phyloP scores from a whole-genome alignment of 2,888 invertebrate species.

The Mechanitis messenoides region DNA sequence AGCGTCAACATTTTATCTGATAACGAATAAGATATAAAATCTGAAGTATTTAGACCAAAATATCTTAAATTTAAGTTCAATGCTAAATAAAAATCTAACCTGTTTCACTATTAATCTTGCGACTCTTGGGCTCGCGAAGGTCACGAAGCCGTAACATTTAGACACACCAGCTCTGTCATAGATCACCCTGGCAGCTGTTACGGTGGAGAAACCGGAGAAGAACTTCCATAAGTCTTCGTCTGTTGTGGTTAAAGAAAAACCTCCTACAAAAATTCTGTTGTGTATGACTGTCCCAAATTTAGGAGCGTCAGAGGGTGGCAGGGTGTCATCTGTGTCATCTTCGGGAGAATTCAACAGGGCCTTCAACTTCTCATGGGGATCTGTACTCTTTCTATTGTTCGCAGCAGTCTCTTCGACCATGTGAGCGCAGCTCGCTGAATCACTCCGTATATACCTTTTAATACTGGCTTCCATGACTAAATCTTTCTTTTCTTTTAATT shows the following conservation, averaged over 20 bases:
- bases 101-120: constrained; percentile 72
- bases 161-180: constrained; percentile 96
- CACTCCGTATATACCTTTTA: constrained; percentile 69
- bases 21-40: constrained; percentile 22
- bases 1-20: constrained; percentile 7
- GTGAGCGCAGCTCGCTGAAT: constrained; percentile 69
- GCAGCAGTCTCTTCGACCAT: constrained; percentile 67
- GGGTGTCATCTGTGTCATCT: constrained; percentile 64
- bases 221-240: constrained; percentile 94
- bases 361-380: constrained; percentile 69
- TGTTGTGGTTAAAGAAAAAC: constrained; percentile 94
- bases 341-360: constrained; percentile 66
- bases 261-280: constrained; percentile 97
- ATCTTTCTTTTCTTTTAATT: constrained; percentile 39
- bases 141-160: constrained; percentile 93
- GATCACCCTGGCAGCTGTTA: constrained; percentile 95
- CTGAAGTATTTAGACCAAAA: constrained; percentile 7
- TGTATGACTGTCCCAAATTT: constrained; percentile 91
- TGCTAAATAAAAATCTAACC: constrained; percentile 44
- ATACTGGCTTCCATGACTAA: constrained; percentile 59
- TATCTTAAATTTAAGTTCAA: constrained; percentile 19
- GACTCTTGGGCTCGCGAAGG: constrained; percentile 74
- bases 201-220: constrained; percentile 92
- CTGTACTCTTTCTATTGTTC: constrained; percentile 58
- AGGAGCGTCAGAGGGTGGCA: constrained; percentile 69